Conservation (phyloP, 2,797 vertebrate species). For the Myripristis murdjan region DNA sequence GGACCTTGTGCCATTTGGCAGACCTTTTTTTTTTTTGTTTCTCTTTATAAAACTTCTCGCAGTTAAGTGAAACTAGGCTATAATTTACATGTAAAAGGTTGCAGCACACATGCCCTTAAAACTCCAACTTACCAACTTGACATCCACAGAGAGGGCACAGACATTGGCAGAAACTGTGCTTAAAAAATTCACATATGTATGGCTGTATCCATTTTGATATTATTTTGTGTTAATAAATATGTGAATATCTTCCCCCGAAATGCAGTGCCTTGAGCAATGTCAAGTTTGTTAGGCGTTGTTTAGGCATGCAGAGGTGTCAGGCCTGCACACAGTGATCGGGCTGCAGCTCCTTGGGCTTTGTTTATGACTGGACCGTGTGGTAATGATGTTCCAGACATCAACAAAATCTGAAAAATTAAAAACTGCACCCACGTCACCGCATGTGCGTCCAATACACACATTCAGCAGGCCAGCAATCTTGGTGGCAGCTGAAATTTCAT, state of each 20-base stretch:
- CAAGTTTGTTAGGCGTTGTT: conserved; percentile 59
- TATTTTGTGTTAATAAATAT: conserved; percentile 47
- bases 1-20: conserved; percentile 38
- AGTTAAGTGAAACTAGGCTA: conserved; percentile 10
- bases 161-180: conserved; percentile 37
- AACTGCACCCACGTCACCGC: conserved; percentile 3
- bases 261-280: conserved; percentile 50
- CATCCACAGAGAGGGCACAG: conserved; percentile 12
- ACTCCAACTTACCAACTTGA: conserved; percentile 30
- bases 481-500: conserved; percentile 9
- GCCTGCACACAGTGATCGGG: conserved; percentile 47
- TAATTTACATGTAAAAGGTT: conserved; percentile 48
- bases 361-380: conserved; percentile 42
- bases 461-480: no score
- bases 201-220: conserved; percentile 24
- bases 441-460: conserved; percentile 12
- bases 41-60: conserved; percentile 32
- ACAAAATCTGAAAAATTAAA: conserved; percentile 23
- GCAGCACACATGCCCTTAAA: conserved; percentile 23
- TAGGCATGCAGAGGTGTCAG: conserved; percentile 43
- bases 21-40: conserved; percentile 47
- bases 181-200: conserved; percentile 27
- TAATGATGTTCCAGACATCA: conserved; percentile 33
- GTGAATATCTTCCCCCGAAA: conserved; percentile 36
- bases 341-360: conserved; percentile 50